phyloP scores from a whole-genome alignment of 2,888 invertebrate genomes.

The Acrobasis consociella region DNA sequence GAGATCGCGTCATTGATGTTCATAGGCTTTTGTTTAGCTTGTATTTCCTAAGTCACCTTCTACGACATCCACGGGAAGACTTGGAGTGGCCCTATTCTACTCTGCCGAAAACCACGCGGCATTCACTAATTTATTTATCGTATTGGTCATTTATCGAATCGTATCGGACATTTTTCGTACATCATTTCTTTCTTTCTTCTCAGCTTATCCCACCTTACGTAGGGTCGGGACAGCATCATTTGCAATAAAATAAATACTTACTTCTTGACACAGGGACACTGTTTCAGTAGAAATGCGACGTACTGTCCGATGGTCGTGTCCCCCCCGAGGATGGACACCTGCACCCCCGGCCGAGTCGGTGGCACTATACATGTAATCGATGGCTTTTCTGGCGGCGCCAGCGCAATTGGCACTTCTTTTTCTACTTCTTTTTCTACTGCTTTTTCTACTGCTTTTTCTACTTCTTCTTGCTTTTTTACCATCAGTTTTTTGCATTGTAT shows the following conservation, averaged over 20 bases:
- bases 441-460: slow-evolving; percentile 34
- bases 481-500: slow-evolving; percentile 45
- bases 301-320: slow-evolving; percentile 77
- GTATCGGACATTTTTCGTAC: too few relatives aligned
- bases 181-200: too few relatives aligned
- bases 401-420: slow-evolving; percentile 41
- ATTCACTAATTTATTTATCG: too few relatives aligned
- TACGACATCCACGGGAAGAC: too few relatives aligned
- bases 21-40: too few relatives aligned
- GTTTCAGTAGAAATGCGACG: slow-evolving; percentile 77
- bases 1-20: too few relatives aligned
- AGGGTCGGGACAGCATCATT: too few relatives aligned
- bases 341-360: slow-evolving; percentile 58
- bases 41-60: too few relatives aligned
- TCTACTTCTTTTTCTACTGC: slow-evolving; percentile 30
- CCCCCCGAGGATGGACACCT: slow-evolving; percentile 78
- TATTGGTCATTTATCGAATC: too few relatives aligned
- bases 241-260: slow-evolving; percentile 47
- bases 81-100: too few relatives aligned
- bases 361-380: slow-evolving; percentile 54
- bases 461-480: slow-evolving; percentile 11
- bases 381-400: slow-evolving; percentile 46
- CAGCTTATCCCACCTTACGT: too few relatives aligned
- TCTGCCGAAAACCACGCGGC: too few relatives aligned
- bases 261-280: slow-evolving; percentile 76